These are phyloP conservation scores for Tortrix viridana DNA, from an alignment of 2,888 invertebrate genomes.

Conservation along the genomic window DNA sequence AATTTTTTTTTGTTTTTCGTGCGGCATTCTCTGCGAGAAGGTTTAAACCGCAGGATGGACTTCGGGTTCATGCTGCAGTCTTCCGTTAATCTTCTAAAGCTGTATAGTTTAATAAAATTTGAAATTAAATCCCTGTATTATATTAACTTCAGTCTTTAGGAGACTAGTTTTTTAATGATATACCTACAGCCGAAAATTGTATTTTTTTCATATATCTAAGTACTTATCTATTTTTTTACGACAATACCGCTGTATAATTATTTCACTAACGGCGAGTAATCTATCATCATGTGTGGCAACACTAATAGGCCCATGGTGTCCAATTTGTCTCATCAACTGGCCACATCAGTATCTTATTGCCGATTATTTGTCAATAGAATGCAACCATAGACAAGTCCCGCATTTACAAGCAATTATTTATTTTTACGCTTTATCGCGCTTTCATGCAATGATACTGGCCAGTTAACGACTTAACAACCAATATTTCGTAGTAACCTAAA, in stretches of 20 bases:
- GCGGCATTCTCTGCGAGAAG: too few species aligned
- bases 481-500: constrained; percentile 72
- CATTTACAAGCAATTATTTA: constrained; percentile 58
- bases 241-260: constrained; percentile 11
- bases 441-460: constrained; percentile 63
- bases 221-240: neutral
- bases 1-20: too few species aligned
- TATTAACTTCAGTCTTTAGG: too few species aligned
- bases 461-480: constrained; percentile 73
- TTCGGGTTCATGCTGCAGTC: too few species aligned
- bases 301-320: constrained; percentile 28
- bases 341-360: constrained; percentile 24
- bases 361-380: constrained; percentile 38
- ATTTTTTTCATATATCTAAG: too few species aligned
- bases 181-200: too few species aligned
- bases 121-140: too few species aligned
- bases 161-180: too few species aligned
- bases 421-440: constrained; percentile 73
- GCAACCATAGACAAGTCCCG: constrained; percentile 40
- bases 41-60: too few species aligned
- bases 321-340: constrained; percentile 32
- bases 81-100: too few species aligned
- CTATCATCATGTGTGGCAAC: constrained; percentile 32
- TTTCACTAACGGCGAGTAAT: neutral
- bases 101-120: too few species aligned